Conservation (phyloP, 2,113 vertebrate species). For the Polypterus senegalus region DNA sequence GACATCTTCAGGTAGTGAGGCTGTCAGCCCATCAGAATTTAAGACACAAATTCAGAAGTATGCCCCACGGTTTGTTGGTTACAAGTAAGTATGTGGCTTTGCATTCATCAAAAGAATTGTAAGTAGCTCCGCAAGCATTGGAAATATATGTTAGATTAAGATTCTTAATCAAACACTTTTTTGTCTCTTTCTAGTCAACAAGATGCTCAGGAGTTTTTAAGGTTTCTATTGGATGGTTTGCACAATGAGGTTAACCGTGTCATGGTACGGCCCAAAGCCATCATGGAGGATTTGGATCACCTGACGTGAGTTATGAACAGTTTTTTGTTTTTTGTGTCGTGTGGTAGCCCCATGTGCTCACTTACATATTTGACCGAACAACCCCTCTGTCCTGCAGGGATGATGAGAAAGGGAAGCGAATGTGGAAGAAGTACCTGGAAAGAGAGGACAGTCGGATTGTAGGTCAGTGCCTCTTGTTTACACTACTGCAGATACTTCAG, state of each 20-base stretch:
- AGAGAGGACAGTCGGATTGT: slow-evolving; percentile 89
- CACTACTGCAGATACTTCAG: no score
- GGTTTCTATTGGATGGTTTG: slow-evolving; percentile 81
- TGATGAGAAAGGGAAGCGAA: slow-evolving; percentile 74
- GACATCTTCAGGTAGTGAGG: slow-evolving; percentile 70
- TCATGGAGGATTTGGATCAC: slow-evolving; percentile 64
- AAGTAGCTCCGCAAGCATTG: no score
- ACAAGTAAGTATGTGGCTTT: slow-evolving; percentile 61
- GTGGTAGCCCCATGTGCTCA: no score
- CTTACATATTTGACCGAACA: no score
- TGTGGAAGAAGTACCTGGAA: slow-evolving; percentile 87
- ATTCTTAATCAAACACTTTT: neutral
- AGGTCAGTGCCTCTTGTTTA: slow-evolving; percentile 47
- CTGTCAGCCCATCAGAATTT: slow-evolving; percentile 83
- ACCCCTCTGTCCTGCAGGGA: slow-evolving; percentile 50
- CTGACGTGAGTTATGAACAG: slow-evolving; percentile 59
- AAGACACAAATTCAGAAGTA: slow-evolving; percentile 88
- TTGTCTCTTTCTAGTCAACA: slow-evolving; percentile 64
- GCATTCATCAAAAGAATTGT: no score
- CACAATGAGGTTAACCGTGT: slow-evolving; percentile 87
- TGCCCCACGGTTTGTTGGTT: slow-evolving; percentile 80
- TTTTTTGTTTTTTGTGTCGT: no score
- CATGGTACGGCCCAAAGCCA: slow-evolving; percentile 45
- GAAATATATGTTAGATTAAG: no score
- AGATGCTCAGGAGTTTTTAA: slow-evolving; percentile 90